Percentiles rank a stretch among this genome's conserved stretches.
phyloP scores from a whole-genome alignment of 2,797 vertebrate genomes.

The Falco columbarius region DNA sequence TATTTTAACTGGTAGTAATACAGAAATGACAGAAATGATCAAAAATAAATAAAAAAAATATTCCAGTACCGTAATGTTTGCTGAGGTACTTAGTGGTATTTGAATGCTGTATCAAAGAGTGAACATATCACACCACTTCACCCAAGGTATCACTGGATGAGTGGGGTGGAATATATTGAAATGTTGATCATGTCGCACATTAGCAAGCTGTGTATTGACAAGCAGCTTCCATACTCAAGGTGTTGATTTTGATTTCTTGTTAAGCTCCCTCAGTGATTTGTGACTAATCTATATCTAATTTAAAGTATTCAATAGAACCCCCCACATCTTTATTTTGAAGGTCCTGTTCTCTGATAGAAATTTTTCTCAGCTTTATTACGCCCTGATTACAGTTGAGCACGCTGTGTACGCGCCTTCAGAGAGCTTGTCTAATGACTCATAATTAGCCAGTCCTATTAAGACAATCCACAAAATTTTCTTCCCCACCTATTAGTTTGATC shows the following conservation, averaged over 20 bases:
- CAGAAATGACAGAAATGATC: not conserved
- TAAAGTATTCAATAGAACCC: slow-evolving; percentile 38
- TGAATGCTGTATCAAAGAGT: not conserved
- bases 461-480: slow-evolving; percentile 19
- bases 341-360: not conserved
- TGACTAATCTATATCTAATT: slow-evolving; percentile 67
- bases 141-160: not conserved
- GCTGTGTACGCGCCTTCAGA: not conserved
- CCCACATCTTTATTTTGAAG: not conserved
- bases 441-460: slow-evolving; percentile 13
- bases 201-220: not conserved
- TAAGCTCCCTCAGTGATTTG: slow-evolving; percentile 50
- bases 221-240: not conserved
- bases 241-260: slow-evolving; percentile 43
- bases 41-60: not conserved
- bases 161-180: not conserved
- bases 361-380: slow-evolving; percentile 25
- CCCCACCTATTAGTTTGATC: slow-evolving; percentile 3
- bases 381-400: not conserved
- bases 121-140: not conserved
- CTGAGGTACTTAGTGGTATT: not conserved
- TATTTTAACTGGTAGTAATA: not conserved
- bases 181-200: slow-evolving; percentile 1
- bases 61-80: not conserved
- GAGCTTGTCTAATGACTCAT: not conserved